Evolutionary conservation across 2,113 vertebrate genomes (phyloP).

Genomic region (Procavia capensis): DNA sequence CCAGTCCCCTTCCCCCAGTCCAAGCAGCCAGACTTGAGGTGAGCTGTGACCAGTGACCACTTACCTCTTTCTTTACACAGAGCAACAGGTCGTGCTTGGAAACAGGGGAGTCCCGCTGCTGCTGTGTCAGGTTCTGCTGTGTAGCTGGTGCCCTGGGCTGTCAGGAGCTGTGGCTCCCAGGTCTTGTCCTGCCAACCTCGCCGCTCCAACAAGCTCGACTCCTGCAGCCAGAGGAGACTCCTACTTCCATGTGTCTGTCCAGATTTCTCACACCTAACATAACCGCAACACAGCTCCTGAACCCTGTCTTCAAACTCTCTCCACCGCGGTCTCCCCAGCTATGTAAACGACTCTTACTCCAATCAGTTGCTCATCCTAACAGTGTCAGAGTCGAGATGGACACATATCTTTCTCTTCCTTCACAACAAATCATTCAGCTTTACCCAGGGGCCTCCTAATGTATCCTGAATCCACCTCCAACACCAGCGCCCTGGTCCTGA

Average conservation of each 20-base stretch:
- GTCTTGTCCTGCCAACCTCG: no score
- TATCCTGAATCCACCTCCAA: background rate
- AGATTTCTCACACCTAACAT: background rate
- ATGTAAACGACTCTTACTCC: background rate
- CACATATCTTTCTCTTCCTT: background rate
- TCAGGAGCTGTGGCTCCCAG: background rate
- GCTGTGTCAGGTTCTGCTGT: accelerated
- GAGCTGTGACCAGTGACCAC: background rate
- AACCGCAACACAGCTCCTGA: background rate
- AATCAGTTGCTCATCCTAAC: accelerated
- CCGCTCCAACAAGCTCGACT: accelerated
- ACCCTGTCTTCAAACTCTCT: background rate
- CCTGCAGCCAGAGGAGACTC: background rate
- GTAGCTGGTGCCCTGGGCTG: background rate
- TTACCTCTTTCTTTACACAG: background rate
- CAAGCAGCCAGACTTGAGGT: background rate
- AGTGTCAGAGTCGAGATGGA: accelerated
- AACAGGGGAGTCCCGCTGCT: background rate
- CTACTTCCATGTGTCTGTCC: background rate
- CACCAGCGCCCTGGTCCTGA: background rate
- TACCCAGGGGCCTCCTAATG: accelerated
- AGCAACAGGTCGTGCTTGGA: background rate
- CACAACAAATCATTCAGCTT: accelerated
- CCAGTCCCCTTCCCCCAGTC: background rate
- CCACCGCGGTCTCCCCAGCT: background rate